Evolutionary conservation across 2,888 invertebrate species (phyloP), one percentile per base, ranked within the genome.

Genomic region (Meliscaeva auricollis): DNA sequence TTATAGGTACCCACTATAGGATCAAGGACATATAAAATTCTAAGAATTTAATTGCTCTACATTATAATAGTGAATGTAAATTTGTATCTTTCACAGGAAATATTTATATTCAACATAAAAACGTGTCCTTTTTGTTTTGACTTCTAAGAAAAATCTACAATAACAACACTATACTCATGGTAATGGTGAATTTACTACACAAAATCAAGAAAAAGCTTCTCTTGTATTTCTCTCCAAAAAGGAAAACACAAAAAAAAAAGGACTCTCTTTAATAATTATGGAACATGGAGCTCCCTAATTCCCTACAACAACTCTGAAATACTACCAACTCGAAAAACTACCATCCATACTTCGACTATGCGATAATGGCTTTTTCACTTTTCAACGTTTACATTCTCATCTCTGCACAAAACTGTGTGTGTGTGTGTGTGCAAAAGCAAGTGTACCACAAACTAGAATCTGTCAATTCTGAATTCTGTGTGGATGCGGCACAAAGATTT

Each of bases 401-500:
- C 70, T 64, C 70, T 79, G 79, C 70, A 75, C 68, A 64, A 62
- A 74, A 41, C 3, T 41, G 44, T 13, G 30, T 30, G 15, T 4
- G n/a, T n/a, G n/a, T n/a, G n/a, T n/a, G n/a, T n/a, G n/a, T n/a
- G n/a, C 26, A 26, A 26, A 26, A 26, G 3, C 26, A 26, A 26
- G 26, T 26, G 64, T 72, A 69, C 48, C 70, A 44, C 62, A 30
- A 66, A 77, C 73, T 78, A 78, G 52, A 60, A 83, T 78, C 78
- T 78, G 73, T 78, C 78, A 78, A 73, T 77, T 77, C 35, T 66
- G 58, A 70, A 17, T 44, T 7, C 41, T 2, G n/a, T 74, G 44
- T 62, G 68, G 75, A 62, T 77, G 80, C 80, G 79, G 84, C 70
- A 64, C 44, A 80, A 68, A 66, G 76, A 80, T 75, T 85, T 79